Conservation (phyloP, 2,888 invertebrate genomes). For the Heliconius charithonia region DNA sequence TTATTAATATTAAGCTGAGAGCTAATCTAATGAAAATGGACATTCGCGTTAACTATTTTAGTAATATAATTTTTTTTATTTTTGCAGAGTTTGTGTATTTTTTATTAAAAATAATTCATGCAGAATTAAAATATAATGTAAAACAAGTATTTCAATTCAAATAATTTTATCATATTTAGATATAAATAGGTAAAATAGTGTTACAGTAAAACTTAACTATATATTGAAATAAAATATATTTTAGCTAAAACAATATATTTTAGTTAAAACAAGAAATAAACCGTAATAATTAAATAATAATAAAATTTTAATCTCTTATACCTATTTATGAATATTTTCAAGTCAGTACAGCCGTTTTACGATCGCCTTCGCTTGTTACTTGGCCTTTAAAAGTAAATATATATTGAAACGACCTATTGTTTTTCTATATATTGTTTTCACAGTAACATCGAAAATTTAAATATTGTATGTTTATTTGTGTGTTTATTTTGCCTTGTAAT, state of each 20-base stretch:
- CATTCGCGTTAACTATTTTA: too few relatives aligned
- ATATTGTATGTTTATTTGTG: neutral
- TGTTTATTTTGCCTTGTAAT: neutral
- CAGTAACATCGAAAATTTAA: slow-evolving; percentile 11
- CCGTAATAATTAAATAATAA: neutral
- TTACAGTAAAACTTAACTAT: too few relatives aligned
- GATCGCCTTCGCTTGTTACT: slow-evolving; percentile 7
- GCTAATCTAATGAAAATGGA: too few relatives aligned
- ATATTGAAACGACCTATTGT: slow-evolving; percentile 32
- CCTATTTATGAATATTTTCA: slow-evolving; percentile 1
- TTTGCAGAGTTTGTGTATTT: too few relatives aligned
- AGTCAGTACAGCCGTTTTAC: neutral
- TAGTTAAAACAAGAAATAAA: neutral
- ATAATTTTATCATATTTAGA: too few relatives aligned
- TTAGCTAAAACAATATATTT: too few relatives aligned
- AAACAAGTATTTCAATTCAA: too few relatives aligned
- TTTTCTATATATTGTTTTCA: slow-evolving; percentile 30
- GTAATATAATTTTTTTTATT: too few relatives aligned
- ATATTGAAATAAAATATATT: too few relatives aligned
- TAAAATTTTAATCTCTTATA: neutral
- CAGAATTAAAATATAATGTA: too few relatives aligned
- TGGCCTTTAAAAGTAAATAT: neutral
- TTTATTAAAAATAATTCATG: too few relatives aligned
- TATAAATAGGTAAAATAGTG: too few relatives aligned
- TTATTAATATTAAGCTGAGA: neutral